phyloP scores from a whole-genome alignment of 2,888 invertebrate species.

The Drosophila melanosoma region DNA sequence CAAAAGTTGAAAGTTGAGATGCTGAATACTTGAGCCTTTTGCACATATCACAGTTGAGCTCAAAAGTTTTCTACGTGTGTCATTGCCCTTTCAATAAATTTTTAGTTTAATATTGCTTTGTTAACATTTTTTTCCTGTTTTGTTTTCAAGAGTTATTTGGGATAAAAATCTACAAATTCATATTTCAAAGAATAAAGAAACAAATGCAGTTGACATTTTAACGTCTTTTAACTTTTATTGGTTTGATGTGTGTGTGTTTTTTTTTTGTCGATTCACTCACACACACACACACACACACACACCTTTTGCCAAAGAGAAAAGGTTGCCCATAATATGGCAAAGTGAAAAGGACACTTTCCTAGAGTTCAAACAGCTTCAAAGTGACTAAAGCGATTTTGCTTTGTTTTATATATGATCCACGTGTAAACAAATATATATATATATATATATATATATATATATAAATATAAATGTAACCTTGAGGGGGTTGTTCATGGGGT shows the following conservation, averaged over 20 bases:
- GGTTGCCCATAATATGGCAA: conserved; percentile 55
- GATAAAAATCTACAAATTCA: conserved; percentile 60
- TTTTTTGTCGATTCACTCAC: conserved; percentile 39
- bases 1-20: conserved; percentile 42
- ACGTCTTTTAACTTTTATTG: conserved; percentile 74
- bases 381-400: conserved; percentile 57
- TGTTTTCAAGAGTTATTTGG: conserved; percentile 42
- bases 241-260: conserved; percentile 44
- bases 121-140: conserved; percentile 18
- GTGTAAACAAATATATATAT: conserved; percentile 16
- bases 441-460: background rate
- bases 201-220: conserved; percentile 78
- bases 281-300: background rate
- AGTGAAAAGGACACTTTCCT: conserved; percentile 70
- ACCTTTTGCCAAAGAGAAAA: conserved; percentile 25
- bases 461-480: background rate
- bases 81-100: conserved; percentile 56
- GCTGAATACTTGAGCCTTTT: conserved; percentile 28
- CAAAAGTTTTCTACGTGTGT: conserved; percentile 33
- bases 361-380: conserved; percentile 68
- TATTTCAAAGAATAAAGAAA: conserved; percentile 65
- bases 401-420: conserved; percentile 69
- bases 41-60: conserved; percentile 26
- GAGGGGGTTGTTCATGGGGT: background rate
- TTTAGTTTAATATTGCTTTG: conserved; percentile 54